Conservation (phyloP, 2,888 invertebrate species). For the Eupeodes luniger region DNA sequence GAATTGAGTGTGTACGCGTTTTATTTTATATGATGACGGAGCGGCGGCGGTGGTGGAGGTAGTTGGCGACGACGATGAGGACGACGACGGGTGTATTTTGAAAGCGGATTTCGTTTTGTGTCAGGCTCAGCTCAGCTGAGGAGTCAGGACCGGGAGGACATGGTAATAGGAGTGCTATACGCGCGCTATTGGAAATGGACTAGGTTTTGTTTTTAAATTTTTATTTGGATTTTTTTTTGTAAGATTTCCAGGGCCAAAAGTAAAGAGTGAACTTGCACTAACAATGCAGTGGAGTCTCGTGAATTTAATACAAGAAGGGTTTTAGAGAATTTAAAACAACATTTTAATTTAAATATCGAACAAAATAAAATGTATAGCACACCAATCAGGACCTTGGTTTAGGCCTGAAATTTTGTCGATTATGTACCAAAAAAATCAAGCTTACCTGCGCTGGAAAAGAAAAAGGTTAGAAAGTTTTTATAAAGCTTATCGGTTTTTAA, state of each 20-base stretch:
- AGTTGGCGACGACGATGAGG: not conserved
- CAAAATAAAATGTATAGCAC: too few relatives aligned
- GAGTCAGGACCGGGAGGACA: conserved; percentile 7
- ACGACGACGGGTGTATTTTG: conserved; percentile 32
- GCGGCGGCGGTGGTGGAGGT: too few relatives aligned
- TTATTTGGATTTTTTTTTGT: not conserved
- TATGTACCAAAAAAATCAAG: too few relatives aligned
- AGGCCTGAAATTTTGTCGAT: too few relatives aligned
- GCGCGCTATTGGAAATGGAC: conserved; percentile 38
- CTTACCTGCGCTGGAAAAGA: too few relatives aligned
- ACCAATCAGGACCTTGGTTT: too few relatives aligned
- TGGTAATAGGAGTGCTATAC: conserved; percentile 36
- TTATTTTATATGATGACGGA: not conserved
- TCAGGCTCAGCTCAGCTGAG: not conserved
- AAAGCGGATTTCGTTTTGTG: conserved; percentile 43
- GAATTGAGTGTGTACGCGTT: conserved; percentile 52
- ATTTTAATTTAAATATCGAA: too few relatives aligned
- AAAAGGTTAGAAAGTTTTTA: too few relatives aligned
- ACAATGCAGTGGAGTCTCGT: conserved; percentile 24
- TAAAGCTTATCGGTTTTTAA: too few relatives aligned
- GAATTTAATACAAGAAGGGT: not conserved
- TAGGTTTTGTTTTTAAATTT: not conserved
- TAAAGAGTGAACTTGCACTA: conserved; percentile 22
- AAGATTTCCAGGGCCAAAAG: conserved; percentile 14
- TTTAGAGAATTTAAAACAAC: not conserved